Conservation (phyloP, 2,113 vertebrate species). For the Panthera uncia region DNA sequence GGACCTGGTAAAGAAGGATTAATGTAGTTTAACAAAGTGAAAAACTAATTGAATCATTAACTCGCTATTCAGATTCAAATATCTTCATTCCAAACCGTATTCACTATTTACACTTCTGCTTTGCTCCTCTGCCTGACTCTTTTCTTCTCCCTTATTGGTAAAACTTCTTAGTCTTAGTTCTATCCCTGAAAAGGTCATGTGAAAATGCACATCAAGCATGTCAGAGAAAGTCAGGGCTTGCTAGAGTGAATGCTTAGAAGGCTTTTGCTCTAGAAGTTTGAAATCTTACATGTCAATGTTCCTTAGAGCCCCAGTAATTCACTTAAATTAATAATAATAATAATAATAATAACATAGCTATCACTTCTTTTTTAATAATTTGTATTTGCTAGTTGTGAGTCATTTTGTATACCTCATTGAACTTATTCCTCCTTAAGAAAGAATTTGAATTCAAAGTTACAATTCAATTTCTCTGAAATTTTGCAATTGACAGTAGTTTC, state of each 20-base stretch:
- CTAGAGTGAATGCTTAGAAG: background rate
- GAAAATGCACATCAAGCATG: constrained; percentile 81
- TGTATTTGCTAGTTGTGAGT: background rate
- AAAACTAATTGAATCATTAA: constrained; percentile 91
- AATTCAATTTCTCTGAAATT: background rate
- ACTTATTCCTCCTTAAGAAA: background rate
- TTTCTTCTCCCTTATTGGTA: constrained; percentile 83
- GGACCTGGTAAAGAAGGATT: constrained; percentile 86
- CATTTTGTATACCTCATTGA: background rate
- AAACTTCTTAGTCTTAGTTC: constrained; percentile 79
- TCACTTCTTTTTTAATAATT: background rate
- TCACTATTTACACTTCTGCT: constrained; percentile 84
- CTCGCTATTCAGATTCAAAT: constrained; percentile 90
- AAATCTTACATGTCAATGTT: constrained; percentile 8
- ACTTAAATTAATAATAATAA: background rate
- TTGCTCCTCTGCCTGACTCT: constrained; percentile 72
- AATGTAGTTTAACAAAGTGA: constrained; percentile 86
- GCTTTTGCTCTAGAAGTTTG: background rate
- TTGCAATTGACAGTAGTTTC: background rate
- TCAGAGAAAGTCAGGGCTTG: constrained; percentile 61
- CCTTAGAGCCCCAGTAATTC: constrained; percentile 44
- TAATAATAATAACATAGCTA: background rate
- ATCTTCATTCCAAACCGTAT: constrained; percentile 80
- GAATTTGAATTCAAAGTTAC: constrained; percentile 37
- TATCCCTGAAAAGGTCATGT: constrained; percentile 83